Evolutionary conservation across 2,797 vertebrate genomes (phyloP).

Genomic region (Gouania willdenowi): DNA sequence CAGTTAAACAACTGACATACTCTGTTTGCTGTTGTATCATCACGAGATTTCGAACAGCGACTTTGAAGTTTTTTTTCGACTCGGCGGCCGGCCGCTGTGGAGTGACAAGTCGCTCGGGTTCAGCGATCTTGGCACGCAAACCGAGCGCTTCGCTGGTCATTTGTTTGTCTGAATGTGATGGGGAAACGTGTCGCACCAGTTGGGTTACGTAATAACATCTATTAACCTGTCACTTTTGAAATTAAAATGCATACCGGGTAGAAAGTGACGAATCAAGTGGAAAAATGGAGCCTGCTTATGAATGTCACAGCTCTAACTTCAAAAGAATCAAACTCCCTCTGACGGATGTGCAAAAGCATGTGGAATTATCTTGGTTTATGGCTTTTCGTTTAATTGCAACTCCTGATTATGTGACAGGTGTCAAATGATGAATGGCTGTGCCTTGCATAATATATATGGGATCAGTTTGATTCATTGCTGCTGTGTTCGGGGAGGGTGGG

Average conservation of each 20-base stretch:
- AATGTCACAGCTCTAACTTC: not conserved
- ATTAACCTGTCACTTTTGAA: slow-evolving; percentile 35
- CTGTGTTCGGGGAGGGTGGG: not conserved
- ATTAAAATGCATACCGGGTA: slow-evolving; percentile 22
- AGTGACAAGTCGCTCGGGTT: slow-evolving; percentile 3
- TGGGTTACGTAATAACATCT: slow-evolving; percentile 13
- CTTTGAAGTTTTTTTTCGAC: not conserved
- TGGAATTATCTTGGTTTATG: not conserved
- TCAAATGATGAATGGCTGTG: slow-evolving; percentile 5
- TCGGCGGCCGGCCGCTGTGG: not conserved
- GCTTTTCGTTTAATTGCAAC: not conserved
- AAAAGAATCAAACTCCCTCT: not conserved
- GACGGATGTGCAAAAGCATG: not conserved
- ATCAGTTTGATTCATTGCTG: not conserved
- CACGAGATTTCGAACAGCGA: not conserved
- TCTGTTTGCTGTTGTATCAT: slow-evolving; percentile 8
- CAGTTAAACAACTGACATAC: slow-evolving; percentile 9
- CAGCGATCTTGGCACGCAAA: not conserved
- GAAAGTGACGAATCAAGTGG: slow-evolving; percentile 1
- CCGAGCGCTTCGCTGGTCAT: slow-evolving; percentile 2
- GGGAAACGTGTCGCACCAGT: slow-evolving; percentile 29
- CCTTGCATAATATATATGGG: not conserved
- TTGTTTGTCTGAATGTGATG: slow-evolving; percentile 13
- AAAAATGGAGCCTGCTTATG: not conserved
- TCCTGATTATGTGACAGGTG: slow-evolving; percentile 14